A percentile compares a stretch with the other conserved stretches of the same genome.
Evolutionary conservation across 2,113 vertebrate genomes (phyloP).

Genomic region (Ageneiosus marmoratus): DNA sequence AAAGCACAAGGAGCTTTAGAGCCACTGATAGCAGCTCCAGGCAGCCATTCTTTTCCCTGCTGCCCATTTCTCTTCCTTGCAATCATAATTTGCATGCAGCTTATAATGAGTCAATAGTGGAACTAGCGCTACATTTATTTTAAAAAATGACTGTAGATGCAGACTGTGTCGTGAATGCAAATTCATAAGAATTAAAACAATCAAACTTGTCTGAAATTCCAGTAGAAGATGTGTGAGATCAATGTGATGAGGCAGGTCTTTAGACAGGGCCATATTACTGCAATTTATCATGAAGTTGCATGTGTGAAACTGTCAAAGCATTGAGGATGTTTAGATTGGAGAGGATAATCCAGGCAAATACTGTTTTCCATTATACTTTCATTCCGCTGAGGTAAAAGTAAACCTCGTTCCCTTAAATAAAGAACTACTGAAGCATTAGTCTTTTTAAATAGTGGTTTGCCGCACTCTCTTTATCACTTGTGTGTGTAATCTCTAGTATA

Average conservation of each 20-base stretch:
- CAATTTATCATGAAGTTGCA: slow-evolving; percentile 10
- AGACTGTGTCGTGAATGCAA: background rate
- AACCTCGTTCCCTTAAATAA: slow-evolving; percentile 22
- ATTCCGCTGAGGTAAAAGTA: slow-evolving; percentile 28
- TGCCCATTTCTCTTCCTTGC: slow-evolving; percentile 44
- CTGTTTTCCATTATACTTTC: slow-evolving; percentile 35
- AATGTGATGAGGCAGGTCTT: slow-evolving; percentile 34
- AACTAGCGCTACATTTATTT: slow-evolving; percentile 5
- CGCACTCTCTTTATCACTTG: slow-evolving; percentile 21
- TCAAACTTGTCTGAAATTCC: slow-evolving; percentile 5
- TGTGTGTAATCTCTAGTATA: slow-evolving; percentile 11
- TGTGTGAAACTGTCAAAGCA: slow-evolving; percentile 12
- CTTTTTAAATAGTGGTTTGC: slow-evolving; percentile 10
- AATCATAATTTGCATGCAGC: slow-evolving; percentile 46
- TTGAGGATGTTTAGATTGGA: slow-evolving; percentile 25
- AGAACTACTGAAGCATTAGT: slow-evolving; percentile 12
- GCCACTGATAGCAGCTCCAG: slow-evolving; percentile 54
- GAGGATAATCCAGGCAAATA: slow-evolving; percentile 33
- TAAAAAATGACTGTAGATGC: slow-evolving; percentile 17
- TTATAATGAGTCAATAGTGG: slow-evolving; percentile 47
- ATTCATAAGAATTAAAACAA: slow-evolving; percentile 10
- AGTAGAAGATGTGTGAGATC: background rate
- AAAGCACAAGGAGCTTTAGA: slow-evolving; percentile 59
- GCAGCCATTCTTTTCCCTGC: slow-evolving; percentile 50
- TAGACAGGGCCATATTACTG: slow-evolving; percentile 28